Evolutionary conservation across 2,113 vertebrate species (phyloP).

Genomic region (Cephalopterus ornatus): DNA sequence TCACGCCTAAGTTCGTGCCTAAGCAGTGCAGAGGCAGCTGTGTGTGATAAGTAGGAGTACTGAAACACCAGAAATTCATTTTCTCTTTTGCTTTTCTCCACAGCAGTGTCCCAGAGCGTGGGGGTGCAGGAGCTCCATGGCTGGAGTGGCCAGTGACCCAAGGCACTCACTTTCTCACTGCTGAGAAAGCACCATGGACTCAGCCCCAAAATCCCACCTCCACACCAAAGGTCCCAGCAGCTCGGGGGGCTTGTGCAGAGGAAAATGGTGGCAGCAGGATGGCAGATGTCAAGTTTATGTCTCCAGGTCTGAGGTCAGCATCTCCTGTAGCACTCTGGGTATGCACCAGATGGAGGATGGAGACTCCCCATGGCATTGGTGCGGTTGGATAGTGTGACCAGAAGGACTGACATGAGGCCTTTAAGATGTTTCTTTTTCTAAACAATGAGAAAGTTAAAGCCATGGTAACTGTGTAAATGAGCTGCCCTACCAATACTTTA

Average conservation of each 20-base stretch:
- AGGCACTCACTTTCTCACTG: rapidly evolving
- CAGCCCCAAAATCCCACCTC: rapidly evolving
- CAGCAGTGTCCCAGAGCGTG: rapidly evolving
- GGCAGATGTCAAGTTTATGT: not conserved
- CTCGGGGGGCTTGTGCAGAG: not conserved
- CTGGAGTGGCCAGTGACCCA: not conserved
- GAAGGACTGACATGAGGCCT: not conserved
- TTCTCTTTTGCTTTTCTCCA: not conserved
- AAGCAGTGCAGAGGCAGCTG: not conserved
- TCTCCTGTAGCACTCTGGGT: not conserved
- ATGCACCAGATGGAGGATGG: not conserved
- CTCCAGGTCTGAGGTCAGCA: not conserved
- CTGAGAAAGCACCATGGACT: not conserved
- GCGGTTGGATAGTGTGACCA: not conserved
- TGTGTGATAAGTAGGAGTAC: not conserved
- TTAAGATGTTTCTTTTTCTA: not conserved
- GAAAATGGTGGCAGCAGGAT: not conserved
- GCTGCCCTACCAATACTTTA: not conserved
- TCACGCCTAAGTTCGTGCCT: rapidly evolving
- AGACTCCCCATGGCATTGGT: not conserved
- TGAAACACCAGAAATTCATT: not conserved
- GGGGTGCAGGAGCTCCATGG: not conserved
- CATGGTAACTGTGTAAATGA: rapidly evolving
- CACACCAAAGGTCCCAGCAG: rapidly evolving
- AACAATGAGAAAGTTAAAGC: not conserved